Evolutionary conservation across 2,797 vertebrate species (phyloP).

Genomic region (Notoglanidium macrostoma): DNA sequence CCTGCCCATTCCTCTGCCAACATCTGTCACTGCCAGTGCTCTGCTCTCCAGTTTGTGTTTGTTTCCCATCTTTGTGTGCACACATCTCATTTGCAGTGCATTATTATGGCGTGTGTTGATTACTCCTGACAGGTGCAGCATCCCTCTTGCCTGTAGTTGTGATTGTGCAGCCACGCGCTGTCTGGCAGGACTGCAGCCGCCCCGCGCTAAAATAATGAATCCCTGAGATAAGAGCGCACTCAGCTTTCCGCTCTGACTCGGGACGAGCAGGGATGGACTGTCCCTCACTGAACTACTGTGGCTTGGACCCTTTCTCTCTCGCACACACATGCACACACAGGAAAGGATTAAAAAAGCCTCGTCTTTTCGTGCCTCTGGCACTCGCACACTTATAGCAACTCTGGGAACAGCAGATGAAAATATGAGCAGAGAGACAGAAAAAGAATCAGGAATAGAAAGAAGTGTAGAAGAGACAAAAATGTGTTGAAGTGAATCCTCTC

Average conservation of each 20-base stretch:
- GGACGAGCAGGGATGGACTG: slow-evolving; percentile 42
- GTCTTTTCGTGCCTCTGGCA: slow-evolving; percentile 49
- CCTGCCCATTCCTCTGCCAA: slow-evolving; percentile 75
- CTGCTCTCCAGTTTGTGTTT: slow-evolving; percentile 64
- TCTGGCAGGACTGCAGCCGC: slow-evolving; percentile 66
- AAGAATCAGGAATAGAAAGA: slow-evolving; percentile 34
- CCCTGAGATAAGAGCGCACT: slow-evolving; percentile 65
- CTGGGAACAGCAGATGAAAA: slow-evolving; percentile 52
- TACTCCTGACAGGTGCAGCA: slow-evolving; percentile 79
- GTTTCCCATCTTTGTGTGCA: slow-evolving; percentile 41
- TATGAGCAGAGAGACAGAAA: slow-evolving; percentile 39
- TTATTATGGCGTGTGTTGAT: slow-evolving; percentile 68
- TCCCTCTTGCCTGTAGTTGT: slow-evolving; percentile 62
- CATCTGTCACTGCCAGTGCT: slow-evolving; percentile 76
- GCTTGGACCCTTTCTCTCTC: slow-evolving; percentile 23
- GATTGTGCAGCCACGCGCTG: slow-evolving; percentile 46
- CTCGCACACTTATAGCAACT: slow-evolving; percentile 54
- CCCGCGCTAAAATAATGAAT: slow-evolving; percentile 63
- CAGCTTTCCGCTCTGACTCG: slow-evolving; percentile 42
- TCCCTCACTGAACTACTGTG: slow-evolving; percentile 40
- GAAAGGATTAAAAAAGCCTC: slow-evolving; percentile 35
- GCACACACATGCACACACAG: slow-evolving; percentile 4
- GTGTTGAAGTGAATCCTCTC: slow-evolving; percentile 41
- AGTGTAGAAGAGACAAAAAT: slow-evolving; percentile 44
- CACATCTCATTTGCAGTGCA: slow-evolving; percentile 50